These are phyloP conservation scores for Hyposmocoma kahamanoa DNA, from an alignment of 1,140 invertebrate genomes.

Conservation along the genomic window DNA sequence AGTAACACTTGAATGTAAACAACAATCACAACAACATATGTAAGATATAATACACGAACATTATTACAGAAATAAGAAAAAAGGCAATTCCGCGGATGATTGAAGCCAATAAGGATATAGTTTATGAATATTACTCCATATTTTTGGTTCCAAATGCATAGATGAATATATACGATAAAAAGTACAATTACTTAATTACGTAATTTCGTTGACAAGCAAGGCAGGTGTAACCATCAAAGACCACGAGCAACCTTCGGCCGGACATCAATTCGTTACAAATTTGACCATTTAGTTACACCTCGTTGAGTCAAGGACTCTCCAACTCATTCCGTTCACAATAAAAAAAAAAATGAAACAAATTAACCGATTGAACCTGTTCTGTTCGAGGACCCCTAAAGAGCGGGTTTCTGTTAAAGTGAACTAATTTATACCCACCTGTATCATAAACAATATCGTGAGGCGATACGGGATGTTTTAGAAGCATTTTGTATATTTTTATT, in stretches of 20 bases:
- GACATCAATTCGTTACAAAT: constrained; percentile 70
- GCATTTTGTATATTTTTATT: constrained; percentile 49
- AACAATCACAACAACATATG: too few relatives aligned
- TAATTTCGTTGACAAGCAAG: constrained; percentile 39
- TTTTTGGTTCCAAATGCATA: constrained; percentile 6
- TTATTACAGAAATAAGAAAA: too few relatives aligned
- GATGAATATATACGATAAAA: constrained; percentile 19
- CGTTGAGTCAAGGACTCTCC: constrained; percentile 67
- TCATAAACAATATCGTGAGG: constrained; percentile 59
- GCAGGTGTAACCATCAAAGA: constrained; percentile 55
- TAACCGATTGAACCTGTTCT: constrained; percentile 62
- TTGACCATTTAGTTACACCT: constrained; percentile 69
- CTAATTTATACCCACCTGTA: constrained; percentile 65
- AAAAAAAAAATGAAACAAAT: constrained; percentile 63
- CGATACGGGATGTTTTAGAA: constrained; percentile 50
- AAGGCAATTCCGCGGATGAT: too few relatives aligned
- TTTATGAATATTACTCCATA: constrained; percentile 15
- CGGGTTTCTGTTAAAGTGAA: constrained; percentile 54
- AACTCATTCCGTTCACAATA: constrained; percentile 57
- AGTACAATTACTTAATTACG: constrained; percentile 59
- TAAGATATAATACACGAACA: too few relatives aligned
- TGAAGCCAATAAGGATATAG: constrained; percentile 8
- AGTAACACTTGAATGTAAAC: too few relatives aligned
- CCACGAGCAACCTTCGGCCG: constrained; percentile 37
- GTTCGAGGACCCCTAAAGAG: constrained; percentile 61